Evolutionary conservation across 2,888 invertebrate genomes (phyloP), one percentile per base, ranked within the genome.

Genomic region (Clivina fossor): DNA sequence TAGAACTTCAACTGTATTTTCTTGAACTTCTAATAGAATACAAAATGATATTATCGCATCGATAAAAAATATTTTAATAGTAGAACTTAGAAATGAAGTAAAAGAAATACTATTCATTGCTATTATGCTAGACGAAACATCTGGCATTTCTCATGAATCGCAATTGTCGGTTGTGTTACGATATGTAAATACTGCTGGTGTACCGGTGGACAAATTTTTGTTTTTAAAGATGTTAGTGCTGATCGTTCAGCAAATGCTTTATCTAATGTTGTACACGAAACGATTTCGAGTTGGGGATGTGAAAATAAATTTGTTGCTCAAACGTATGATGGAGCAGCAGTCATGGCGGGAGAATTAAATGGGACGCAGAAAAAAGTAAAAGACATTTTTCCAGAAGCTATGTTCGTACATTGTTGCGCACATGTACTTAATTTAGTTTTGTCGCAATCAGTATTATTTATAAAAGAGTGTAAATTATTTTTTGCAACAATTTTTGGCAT

Each of bases 111-210:
- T 41, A 2, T 67, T 64, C 58, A 59, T 67, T 7, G 49, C 63
- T n/a, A 59, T 66, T 37, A 43, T 63, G 9, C 30, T 65, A 26
- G 61, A 65, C 33, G 60, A 67, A 62, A 64, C 66, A 20, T 61
- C 65, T n/a, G 64, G 67, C 49, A 55, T 64, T 4, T 59, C 57
- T 13, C 58, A 61, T 30, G 48, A 54, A 18, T 63, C 62, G 15
- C 67, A 69, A 56, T 24, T 69, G 9, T 65, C 66, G 15, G 57
- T 61, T 19, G 58, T 66, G 28, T 56, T 66, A 15, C 57, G 64
- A 41, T 66, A 62, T 61, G 60, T 61, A 13, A 26, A 55, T 33
- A 49, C 58, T 11, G 44, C 56, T 20, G 51, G 59, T 30, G 41
- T 50, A 38, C 28, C 58, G 9, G 50, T 56, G n/a, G 63, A 64